Percentiles rank a stretch among this genome's conserved stretches.
phyloP scores from a whole-genome alignment of 2,113 vertebrate genomes.

The Strigops habroptila region DNA sequence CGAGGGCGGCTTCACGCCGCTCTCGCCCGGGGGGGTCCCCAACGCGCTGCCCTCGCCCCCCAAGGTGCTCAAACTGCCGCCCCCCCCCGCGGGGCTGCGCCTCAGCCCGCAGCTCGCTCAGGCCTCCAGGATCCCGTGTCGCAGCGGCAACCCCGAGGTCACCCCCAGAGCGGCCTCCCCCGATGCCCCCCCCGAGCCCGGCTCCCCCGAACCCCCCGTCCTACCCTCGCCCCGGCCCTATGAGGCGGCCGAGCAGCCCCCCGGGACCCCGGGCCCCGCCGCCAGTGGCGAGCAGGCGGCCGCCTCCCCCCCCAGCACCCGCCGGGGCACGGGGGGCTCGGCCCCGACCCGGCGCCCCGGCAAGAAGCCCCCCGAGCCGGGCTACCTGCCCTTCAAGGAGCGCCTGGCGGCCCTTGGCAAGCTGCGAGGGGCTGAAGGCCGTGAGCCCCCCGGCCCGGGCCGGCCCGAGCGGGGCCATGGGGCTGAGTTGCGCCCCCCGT shows the following conservation, averaged over 20 bases:
- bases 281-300: constrained; percentile 26
- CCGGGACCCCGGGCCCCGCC: background rate
- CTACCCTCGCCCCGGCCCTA: background rate
- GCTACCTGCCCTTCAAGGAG: constrained; percentile 84
- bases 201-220: background rate
- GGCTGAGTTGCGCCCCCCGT: background rate
- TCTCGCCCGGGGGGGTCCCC: background rate
- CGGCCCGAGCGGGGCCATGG: background rate
- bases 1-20: background rate
- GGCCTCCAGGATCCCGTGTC: constrained; percentile 89
- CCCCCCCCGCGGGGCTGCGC: constrained; percentile 72
- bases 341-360: constrained; percentile 68
- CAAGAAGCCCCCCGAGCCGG: constrained; percentile 76
- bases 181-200: constrained; percentile 10
- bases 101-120: constrained; percentile 90
- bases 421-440: constrained; percentile 67
- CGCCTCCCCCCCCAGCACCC: constrained; percentile 41
- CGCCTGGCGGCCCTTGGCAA: constrained; percentile 83
- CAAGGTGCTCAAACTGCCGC: constrained; percentile 84
- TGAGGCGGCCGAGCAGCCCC: background rate
- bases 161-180: constrained; percentile 73
- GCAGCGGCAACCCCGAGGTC: constrained; percentile 87
- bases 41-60: constrained; percentile 78
- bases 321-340: constrained; percentile 45
- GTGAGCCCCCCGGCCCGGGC: background rate